Base-by-base conservation (phyloP, 2,797 vertebrate species). In the Threskiornis aethiopicus region DNA sequence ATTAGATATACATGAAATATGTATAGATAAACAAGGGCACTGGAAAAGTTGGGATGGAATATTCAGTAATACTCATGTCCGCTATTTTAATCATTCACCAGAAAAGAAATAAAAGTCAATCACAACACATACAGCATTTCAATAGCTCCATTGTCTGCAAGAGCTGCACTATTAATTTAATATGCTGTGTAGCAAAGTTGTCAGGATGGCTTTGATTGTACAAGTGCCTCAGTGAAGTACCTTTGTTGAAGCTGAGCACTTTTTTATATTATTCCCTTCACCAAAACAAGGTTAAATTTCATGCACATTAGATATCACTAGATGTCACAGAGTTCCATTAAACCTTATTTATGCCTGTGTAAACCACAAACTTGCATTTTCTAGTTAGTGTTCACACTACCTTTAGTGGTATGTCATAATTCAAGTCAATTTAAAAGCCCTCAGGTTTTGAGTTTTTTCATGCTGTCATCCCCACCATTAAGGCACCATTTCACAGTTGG, bases 371-470 rank as follows among this genome's bases (percentile, higher is more conserved):
- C 75, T 89, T 91, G 84, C 42, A 92, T 83, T 62, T 89, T 87
- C 90, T 84, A 94, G 64, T 90, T 92, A 95, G 92, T 18, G 21
- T 86, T 94, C 92, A 93, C 79, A 75, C 90, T 97, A 81, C 87
- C 89, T 96, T 49, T 87, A 95, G 92, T 89, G 76, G 79, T 83
- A 91, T 96, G 78, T 72, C 93, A 95, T 89, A 95, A 96, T 78
- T 96, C 96, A 92, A 95, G 78, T 66, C 47, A 92, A 93, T 92
- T 93, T 94, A 91, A 95, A 96, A 96, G 89, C 90, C 79, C 92
- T 93, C 92, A 93, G 75, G 78, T 95, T 93, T 91, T 90, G 76
- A 90, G 41, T 49, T 87, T 94, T 97, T 93, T 93, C 92, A 87
- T 85, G 86, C 69, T 92, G 69, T 78, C 94, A 94, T 93, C 87